Conservation (phyloP, 2,113 vertebrate genomes). For the Lepus europaeus region DNA sequence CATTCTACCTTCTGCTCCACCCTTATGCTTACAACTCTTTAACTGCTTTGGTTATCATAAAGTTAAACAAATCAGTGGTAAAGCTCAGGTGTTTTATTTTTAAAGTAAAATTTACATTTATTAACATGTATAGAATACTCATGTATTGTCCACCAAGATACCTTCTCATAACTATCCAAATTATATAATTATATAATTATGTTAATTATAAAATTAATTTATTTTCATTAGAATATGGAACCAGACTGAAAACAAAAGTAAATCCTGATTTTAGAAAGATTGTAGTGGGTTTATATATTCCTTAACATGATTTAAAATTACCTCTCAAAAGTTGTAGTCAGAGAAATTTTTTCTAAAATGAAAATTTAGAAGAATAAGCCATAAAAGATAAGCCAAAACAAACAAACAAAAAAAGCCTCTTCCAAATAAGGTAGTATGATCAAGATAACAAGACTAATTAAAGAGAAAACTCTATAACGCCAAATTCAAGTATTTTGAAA, state of each 20-base stretch:
- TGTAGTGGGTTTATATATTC: neutral
- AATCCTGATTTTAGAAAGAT: neutral
- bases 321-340: neutral
- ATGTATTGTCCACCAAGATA: neutral
- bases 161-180: neutral
- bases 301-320: neutral
- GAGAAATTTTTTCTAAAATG: neutral
- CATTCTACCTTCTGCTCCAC: neutral
- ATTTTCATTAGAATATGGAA: neutral
- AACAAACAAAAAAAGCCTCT: neutral
- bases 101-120: slow-evolving; percentile 18
- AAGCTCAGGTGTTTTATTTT: neutral
- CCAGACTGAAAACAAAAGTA: neutral
- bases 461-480: neutral
- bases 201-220: neutral
- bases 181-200: neutral
- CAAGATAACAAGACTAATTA: slow-evolving; percentile 4
- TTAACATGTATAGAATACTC: neutral
- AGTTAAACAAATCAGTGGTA: neutral
- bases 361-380: neutral
- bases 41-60: neutral
- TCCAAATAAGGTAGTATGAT: neutral
- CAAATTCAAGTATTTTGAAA: slow-evolving; percentile 40
- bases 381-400: neutral
- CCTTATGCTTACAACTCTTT: neutral